phyloP scores from a whole-genome alignment of 92 coral and sea anemone genomes.

The Umimayanthus chanpuru region DNA sequence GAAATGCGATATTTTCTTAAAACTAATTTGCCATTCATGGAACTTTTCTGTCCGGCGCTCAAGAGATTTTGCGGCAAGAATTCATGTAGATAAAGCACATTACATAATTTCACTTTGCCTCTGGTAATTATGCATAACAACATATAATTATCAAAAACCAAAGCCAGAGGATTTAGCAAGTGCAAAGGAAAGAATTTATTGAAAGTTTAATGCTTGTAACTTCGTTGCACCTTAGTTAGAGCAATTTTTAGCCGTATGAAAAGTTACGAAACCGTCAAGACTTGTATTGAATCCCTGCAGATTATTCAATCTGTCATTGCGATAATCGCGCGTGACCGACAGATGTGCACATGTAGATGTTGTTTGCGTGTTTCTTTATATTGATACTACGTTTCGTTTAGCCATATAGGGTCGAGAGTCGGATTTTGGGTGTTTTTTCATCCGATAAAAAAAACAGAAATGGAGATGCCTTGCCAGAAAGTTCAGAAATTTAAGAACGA shows the following conservation, averaged over 20 bases:
- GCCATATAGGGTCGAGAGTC: constrained; percentile 9
- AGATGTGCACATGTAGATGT: neutral
- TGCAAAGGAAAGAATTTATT: neutral
- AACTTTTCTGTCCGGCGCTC: too few species aligned
- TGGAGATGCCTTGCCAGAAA: neutral
- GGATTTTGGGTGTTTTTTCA: neutral
- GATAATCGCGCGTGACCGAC: neutral
- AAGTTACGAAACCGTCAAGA: neutral
- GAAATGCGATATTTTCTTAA: too few species aligned
- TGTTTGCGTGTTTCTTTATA: neutral
- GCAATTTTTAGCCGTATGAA: neutral
- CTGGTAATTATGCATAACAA: too few species aligned
- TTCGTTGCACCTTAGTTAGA: neutral
- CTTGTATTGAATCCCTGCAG: neutral
- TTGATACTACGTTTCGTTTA: neutral
- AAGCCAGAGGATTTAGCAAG: neutral
- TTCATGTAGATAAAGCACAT: too few species aligned
- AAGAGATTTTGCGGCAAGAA: neutral
- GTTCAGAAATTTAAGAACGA: neutral
- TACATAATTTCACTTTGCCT: too few species aligned
- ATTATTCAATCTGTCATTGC: too few species aligned
- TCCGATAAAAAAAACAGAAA: neutral
- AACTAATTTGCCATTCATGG: too few species aligned
- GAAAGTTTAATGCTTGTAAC: neutral
- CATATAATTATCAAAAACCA: neutral